Conservation (phyloP, 2,797 vertebrate genomes). For the Anguilla anguilla region DNA sequence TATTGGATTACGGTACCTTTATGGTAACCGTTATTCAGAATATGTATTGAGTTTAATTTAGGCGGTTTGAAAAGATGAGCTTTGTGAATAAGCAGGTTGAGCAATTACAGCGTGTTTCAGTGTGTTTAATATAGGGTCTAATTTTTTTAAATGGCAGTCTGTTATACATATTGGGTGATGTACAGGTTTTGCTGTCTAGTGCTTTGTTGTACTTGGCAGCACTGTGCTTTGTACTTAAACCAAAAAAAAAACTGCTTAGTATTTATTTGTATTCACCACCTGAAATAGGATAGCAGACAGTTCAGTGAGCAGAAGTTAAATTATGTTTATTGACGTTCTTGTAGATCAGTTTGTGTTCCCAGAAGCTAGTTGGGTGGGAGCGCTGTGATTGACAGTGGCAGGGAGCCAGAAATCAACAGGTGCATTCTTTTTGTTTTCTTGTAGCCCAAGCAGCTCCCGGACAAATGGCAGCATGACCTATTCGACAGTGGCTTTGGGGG, state of each 20-base stretch:
- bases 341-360: slow-evolving; percentile 14
- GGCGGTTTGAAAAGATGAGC: neutral
- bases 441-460: slow-evolving; percentile 89
- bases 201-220: neutral
- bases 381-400: slow-evolving; percentile 27
- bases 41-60: neutral
- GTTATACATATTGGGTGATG: neutral
- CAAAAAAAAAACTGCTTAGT: too few species aligned
- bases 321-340: neutral
- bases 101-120: neutral
- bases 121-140: neutral
- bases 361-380: slow-evolving; percentile 19
- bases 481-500: slow-evolving; percentile 79
- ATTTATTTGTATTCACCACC: neutral
- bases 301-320: neutral
- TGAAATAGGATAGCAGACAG: slow-evolving; percentile 5
- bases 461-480: slow-evolving; percentile 93
- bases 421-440: slow-evolving; percentile 39
- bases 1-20: neutral
- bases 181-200: neutral
- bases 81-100: neutral
- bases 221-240: neutral
- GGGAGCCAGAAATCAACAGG: slow-evolving; percentile 37
- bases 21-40: neutral
- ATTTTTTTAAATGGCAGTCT: neutral